phyloP scores from a whole-genome alignment of 2,888 invertebrate genomes.

The Deilephila porcellus region DNA sequence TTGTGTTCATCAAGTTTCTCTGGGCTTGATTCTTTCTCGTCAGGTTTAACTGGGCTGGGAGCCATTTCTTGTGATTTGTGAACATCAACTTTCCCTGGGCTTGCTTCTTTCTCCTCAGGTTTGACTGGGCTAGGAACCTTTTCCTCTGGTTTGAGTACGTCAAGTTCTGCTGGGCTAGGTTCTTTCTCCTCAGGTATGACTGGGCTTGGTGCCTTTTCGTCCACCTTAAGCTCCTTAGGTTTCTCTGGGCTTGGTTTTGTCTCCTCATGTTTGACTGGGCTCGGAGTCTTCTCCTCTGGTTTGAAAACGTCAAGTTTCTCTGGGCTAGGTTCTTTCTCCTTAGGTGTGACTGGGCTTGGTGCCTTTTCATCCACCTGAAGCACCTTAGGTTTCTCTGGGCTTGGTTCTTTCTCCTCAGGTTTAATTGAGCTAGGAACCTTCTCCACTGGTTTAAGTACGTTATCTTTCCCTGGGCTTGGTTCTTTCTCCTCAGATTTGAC shows the following conservation, averaged over 20 bases:
- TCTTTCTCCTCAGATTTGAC: slow-evolving; percentile 34
- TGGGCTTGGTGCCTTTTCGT: slow-evolving; percentile 30
- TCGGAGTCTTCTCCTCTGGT: no score
- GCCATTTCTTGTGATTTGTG: slow-evolving; percentile 30
- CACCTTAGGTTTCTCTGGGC: slow-evolving; percentile 10
- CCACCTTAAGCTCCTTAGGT: slow-evolving; percentile 26
- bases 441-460: slow-evolving; percentile 27
- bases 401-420: background rate
- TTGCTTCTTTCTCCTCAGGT: slow-evolving; percentile 28
- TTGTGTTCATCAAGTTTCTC: background rate
- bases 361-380: slow-evolving; percentile 30
- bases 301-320: no score
- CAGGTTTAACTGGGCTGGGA: slow-evolving; percentile 13
- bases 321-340: background rate
- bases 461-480: slow-evolving; percentile 25
- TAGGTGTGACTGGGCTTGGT: no score
- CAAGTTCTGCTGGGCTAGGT: slow-evolving; percentile 20
- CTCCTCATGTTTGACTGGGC: no score
- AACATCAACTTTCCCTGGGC: slow-evolving; percentile 30
- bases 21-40: slow-evolving; percentile 22
- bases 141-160: background rate
- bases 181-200: slow-evolving; percentile 28
- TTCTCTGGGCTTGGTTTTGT: slow-evolving; percentile 11
- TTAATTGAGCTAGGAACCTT: slow-evolving; percentile 29
- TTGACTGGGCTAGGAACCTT: slow-evolving; percentile 29